Evolutionary conservation across 2,888 invertebrate genomes (phyloP), one percentile per base, ranked within the genome.

Genomic region (Drosophila paramelanica): DNA sequence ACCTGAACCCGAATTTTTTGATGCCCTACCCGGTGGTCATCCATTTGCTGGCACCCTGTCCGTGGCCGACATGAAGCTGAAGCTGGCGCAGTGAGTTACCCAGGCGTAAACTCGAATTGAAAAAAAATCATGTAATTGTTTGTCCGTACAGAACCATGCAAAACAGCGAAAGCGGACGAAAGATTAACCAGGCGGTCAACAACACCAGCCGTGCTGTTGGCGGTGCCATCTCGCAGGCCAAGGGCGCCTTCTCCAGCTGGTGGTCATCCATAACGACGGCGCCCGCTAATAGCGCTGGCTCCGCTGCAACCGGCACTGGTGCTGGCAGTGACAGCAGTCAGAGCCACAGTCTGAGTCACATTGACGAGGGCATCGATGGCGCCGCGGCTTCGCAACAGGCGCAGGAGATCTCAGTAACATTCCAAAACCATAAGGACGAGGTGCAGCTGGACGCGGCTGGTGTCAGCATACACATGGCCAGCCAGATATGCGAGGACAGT

Each of bases 31-130:
- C 65, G 95, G 96, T 4, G 96, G 97, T 13, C 99, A 99, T 93
- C 98, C 98, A 0, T 98, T 97, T 93, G 96, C 98, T 53, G 99
- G 99, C 0, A 98, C 98, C 82, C 93, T 99, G 11, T 98, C 97
- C 14, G 97, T 99, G 20, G 95, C 97, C 53, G 99, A 99, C 92
- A 97, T 99, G 96, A 98, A 97, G 91, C 93, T 98, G 5, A 95
- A 97, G 89, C 93, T 98, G 73, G 95, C 97, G n/a, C 97, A 98
- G 97, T 98, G 93, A 95, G 96, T 94, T 94, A 14, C 1, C 33
- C 3, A 10, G 33, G 33, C 11, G 33, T 33, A 33, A 36, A 36
- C 7, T 13, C 3, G 36, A 36, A 13, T 36, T 13, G 5, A 36
- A 13, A 13, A 5, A 1, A 8, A 36, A 5, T 33, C 13, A 13